Percentiles rank a stretch among this genome's conserved stretches.
These are phyloP conservation scores for Tympanuchus pallidicinctus DNA, from an alignment of 2,113 vertebrate genomes.

Conservation along the genomic window DNA sequence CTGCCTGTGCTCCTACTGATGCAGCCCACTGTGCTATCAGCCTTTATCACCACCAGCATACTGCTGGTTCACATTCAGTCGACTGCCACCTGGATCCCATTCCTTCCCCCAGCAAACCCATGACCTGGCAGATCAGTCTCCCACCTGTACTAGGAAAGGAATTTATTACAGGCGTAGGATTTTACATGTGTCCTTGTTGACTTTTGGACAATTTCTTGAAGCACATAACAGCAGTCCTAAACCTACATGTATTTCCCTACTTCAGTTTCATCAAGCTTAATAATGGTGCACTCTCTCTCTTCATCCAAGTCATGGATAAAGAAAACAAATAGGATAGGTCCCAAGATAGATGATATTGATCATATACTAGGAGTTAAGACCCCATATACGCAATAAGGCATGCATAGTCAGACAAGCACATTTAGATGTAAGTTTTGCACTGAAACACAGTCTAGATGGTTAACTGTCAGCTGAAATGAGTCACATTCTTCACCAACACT, in stretches of 20 bases:
- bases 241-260: rapidly evolving
- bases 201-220: not conserved
- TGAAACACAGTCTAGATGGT: not conserved
- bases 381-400: not conserved
- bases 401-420: not conserved
- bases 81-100: not conserved
- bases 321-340: not conserved
- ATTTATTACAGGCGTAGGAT: not conserved
- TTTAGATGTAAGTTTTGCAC: not conserved
- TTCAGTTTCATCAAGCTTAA: not conserved
- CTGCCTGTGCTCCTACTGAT: not conserved
- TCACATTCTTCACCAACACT: not conserved
- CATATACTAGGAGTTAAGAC: not conserved
- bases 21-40: not conserved
- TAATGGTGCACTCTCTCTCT: not conserved
- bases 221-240: not conserved
- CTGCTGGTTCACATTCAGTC: rapidly evolving
- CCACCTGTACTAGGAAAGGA: not conserved
- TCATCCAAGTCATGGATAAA: not conserved
- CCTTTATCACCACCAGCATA: not conserved
- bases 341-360: not conserved
- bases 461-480: rapidly evolving
- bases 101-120: not conserved
- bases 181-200: not conserved
- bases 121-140: not conserved